Evolutionary conservation across 1,140 invertebrate genomes (phyloP).

Genomic region (Drosophila pallidifrons): DNA sequence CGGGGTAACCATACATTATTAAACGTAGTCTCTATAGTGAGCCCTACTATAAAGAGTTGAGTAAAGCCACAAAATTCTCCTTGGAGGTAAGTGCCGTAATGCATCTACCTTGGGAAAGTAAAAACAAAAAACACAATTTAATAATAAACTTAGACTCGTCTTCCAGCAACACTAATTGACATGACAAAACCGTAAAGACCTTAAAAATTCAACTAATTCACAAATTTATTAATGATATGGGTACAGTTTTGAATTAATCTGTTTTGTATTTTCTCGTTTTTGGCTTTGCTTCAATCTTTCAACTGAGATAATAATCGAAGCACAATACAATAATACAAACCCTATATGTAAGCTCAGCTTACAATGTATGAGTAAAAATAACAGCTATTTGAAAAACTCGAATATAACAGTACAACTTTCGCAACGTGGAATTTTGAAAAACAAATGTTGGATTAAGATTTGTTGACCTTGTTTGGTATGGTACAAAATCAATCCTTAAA

Average conservation of each 20-base stretch:
- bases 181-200: conserved; percentile 55
- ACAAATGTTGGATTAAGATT: conserved; percentile 23
- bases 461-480: conserved; percentile 21
- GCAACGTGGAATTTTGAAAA: conserved; percentile 74
- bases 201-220: conserved; percentile 49
- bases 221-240: conserved; percentile 5
- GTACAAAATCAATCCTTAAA: conserved; percentile 14
- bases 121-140: conserved; percentile 20
- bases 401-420: conserved; percentile 75
- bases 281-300: conserved; percentile 10
- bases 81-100: conserved; percentile 17
- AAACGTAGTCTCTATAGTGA: conserved; percentile 11
- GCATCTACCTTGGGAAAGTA: conserved; percentile 38
- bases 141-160: conserved; percentile 76
- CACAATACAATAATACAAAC: neutral
- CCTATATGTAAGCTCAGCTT: conserved; percentile 5
- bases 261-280: neutral
- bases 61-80: conserved; percentile 59
- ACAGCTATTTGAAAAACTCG: conserved; percentile 21
- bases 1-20: conserved; percentile 6
- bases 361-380: neutral
- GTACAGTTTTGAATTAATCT: conserved; percentile 12
- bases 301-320: conserved; percentile 1
- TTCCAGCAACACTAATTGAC: conserved; percentile 78
- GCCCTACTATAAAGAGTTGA: conserved; percentile 60